phyloP scores from a whole-genome alignment of 2,797 vertebrate species.

The Austrolebias charrua region DNA sequence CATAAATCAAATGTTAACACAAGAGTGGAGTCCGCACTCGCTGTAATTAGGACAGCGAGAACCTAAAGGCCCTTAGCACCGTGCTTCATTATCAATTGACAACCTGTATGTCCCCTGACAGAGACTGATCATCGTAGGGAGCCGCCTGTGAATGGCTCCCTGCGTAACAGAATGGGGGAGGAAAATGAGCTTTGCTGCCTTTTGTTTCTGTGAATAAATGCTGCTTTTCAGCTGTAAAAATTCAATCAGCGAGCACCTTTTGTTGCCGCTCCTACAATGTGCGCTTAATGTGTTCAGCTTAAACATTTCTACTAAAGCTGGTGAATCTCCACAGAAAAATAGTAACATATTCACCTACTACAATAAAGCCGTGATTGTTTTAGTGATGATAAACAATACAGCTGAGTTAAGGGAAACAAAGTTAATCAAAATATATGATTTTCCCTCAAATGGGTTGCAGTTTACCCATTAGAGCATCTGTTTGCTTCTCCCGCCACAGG shows the following conservation, averaged over 20 bases:
- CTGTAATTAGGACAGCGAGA: conserved; percentile 89
- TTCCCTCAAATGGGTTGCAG: background rate
- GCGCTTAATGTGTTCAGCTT: conserved; percentile 9
- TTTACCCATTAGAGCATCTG: conserved; percentile 8
- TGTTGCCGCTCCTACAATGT: conserved; percentile 18
- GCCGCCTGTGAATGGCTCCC: conserved; percentile 62
- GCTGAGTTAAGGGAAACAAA: conserved; percentile 10
- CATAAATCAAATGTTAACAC: conserved; percentile 97
- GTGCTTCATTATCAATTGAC: conserved; percentile 86
- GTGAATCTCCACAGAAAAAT: conserved; percentile 8
- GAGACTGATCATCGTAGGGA: conserved; percentile 78
- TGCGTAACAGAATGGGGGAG: conserved; percentile 51
- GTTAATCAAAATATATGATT: conserved; percentile 1
- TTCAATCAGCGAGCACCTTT: conserved; percentile 48
- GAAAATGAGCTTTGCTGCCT: conserved; percentile 66
- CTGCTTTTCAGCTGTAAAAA: conserved; percentile 44
- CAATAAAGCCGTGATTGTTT: conserved; percentile 3
- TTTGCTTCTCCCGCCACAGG: conserved; percentile 19
- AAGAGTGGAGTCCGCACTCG: conserved; percentile 84
- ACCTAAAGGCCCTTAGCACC: conserved; percentile 82
- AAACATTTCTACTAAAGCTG: conserved; percentile 11
- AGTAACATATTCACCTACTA: background rate
- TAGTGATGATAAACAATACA: conserved; percentile 9
- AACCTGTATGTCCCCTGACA: conserved; percentile 84
- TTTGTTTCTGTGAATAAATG: conserved; percentile 68